Evolutionary conservation across 2,113 vertebrate genomes (phyloP).

Genomic region (Cavia aperea): DNA sequence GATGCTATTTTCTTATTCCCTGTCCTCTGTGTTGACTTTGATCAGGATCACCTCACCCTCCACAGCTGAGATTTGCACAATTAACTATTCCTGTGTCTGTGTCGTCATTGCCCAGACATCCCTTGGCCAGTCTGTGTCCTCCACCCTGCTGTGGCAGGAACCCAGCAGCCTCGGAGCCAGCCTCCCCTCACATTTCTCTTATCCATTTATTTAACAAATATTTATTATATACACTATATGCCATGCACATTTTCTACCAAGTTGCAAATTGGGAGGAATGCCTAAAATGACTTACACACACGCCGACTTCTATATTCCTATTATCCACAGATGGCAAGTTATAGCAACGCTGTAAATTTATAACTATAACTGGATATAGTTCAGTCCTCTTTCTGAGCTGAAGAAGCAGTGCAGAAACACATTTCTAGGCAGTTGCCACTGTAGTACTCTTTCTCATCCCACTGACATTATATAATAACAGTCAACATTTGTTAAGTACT

Average conservation of each 20-base stretch:
- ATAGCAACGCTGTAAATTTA: slow-evolving; percentile 11
- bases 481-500: not conserved
- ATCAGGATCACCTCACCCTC: not conserved
- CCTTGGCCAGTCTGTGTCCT: not conserved
- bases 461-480: not conserved
- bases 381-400: not conserved
- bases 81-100: not conserved
- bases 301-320: not conserved
- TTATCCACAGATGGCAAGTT: not conserved
- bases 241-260: not conserved
- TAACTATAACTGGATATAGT: not conserved
- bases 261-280: not conserved
- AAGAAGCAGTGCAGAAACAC: not conserved
- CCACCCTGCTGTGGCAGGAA: not conserved
- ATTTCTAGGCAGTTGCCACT: not conserved
- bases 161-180: not conserved
- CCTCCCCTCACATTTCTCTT: not conserved
- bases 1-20: not conserved
- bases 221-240: not conserved
- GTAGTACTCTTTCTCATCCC: not conserved
- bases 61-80: not conserved
- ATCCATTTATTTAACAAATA: not conserved
- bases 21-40: not conserved
- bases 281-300: not conserved
- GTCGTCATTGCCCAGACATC: not conserved